These are phyloP conservation scores for Rhopalosiphum maidis DNA, from an alignment of 1,140 invertebrate genomes.

Conservation along the genomic window DNA sequence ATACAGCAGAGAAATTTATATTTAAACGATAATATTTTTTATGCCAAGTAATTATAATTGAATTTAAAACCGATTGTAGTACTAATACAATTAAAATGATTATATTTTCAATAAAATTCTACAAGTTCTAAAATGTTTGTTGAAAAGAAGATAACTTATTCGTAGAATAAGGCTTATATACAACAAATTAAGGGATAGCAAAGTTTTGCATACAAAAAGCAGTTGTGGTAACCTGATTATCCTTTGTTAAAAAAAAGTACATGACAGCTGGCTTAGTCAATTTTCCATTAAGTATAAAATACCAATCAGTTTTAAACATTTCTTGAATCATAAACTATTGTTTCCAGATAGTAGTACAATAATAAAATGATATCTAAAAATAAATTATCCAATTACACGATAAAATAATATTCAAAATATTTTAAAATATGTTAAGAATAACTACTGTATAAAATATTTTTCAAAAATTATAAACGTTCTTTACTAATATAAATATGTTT, in stretches of 20 bases:
- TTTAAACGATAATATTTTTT: no score
- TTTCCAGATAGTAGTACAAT: background rate
- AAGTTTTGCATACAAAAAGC: background rate
- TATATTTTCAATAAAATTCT: no score
- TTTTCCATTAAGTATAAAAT: background rate
- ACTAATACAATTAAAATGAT: no score
- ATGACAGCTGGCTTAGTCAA: background rate
- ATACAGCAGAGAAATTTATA: no score
- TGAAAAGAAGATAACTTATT: background rate
- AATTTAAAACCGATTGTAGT: no score
- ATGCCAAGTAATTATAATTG: no score
- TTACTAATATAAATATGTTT: background rate
- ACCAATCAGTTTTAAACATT: background rate
- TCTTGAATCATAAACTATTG: background rate
- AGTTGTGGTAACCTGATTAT: background rate
- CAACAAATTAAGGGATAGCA: no score
- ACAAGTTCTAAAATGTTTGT: no score
- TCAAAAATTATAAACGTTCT: background rate
- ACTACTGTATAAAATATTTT: background rate
- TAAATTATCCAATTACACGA: background rate
- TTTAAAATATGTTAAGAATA: background rate
- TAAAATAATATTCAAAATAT: background rate
- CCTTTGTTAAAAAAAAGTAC: background rate
- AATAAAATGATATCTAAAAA: background rate
- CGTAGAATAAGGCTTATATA: background rate